These are phyloP conservation scores for Callaeas wilsoni DNA, from an alignment of 2,113 vertebrate species.

Conservation along the genomic window DNA sequence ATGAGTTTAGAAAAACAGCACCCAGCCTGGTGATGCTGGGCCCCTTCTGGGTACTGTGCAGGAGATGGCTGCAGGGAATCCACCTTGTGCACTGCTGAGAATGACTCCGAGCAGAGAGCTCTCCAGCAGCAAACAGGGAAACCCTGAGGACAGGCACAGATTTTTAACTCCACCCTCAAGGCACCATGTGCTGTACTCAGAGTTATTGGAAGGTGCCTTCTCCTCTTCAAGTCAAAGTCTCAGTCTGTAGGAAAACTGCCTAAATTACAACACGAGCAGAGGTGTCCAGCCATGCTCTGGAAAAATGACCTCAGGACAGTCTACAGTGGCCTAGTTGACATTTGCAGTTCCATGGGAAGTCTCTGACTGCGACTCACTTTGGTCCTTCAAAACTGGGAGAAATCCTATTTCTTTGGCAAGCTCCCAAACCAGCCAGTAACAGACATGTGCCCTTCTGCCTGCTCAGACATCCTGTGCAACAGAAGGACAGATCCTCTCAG, in stretches of 20 bases:
- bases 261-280: not conserved
- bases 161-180: not conserved
- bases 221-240: not conserved
- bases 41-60: not conserved
- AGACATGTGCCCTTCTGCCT: not conserved
- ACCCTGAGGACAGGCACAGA: not conserved
- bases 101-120: not conserved
- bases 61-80: not conserved
- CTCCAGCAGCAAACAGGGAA: not conserved
- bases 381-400: not conserved
- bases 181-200: rapidly evolving
- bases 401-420: not conserved
- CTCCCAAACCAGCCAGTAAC: not conserved
- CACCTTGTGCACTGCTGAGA: not conserved
- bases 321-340: not conserved
- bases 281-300: not conserved
- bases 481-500: not conserved
- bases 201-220: not conserved
- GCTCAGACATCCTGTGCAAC: not conserved
- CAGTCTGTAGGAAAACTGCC: not conserved
- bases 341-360: not conserved
- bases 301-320: not conserved
- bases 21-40: not conserved
- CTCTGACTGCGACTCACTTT: not conserved
- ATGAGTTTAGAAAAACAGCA: not conserved